A percentile compares a stretch with the other conserved stretches of the same genome.
These are phyloP conservation scores for Ormyrus pomaceus DNA, from an alignment of 2,888 invertebrate genomes.

Conservation along the genomic window DNA sequence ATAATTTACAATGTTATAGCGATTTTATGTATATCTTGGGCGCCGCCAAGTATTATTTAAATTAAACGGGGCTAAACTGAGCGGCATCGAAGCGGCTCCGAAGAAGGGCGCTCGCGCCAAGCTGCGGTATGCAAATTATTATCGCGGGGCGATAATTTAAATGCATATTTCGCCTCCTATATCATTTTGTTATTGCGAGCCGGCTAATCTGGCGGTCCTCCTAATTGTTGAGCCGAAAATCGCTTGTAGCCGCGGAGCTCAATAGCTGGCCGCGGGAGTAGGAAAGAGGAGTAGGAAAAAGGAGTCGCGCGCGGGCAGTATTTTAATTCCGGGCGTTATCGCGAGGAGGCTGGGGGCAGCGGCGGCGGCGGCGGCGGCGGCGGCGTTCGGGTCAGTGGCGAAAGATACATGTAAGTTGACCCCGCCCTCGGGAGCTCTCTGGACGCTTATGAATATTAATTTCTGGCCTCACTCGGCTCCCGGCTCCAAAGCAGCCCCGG, in stretches of 20 bases:
- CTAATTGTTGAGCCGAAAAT: neutral
- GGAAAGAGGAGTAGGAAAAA: constrained; percentile 51
- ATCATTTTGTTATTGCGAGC: constrained; percentile 75
- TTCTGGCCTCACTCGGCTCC: constrained; percentile 63
- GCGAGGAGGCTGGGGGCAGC: constrained; percentile 56
- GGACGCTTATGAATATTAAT: constrained; percentile 76
- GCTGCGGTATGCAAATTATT: constrained; percentile 75
- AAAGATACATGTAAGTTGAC: constrained; percentile 76
- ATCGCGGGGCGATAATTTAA: constrained; percentile 76
- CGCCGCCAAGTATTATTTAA: constrained; percentile 75
- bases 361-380: constrained; percentile 37
- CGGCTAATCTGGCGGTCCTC: constrained; percentile 61
- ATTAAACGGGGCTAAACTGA: constrained; percentile 76
- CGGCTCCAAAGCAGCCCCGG: constrained; percentile 67
- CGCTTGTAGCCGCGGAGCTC: neutral
- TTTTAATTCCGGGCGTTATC: constrained; percentile 74
- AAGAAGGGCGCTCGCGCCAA: constrained; percentile 57
- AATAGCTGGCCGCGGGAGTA: constrained; percentile 2
- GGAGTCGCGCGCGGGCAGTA: constrained; percentile 69
- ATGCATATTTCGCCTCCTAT: constrained; percentile 76
- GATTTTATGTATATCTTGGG: constrained; percentile 75
- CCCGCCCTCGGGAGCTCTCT: constrained; percentile 75
- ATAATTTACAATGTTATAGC: constrained; percentile 76
- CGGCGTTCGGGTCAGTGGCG: constrained; percentile 73
- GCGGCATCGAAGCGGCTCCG: constrained; percentile 60